A percentile compares a stretch with the other conserved stretches of the same genome.
Conservation (phyloP, 2,113 vertebrate genomes). For the Percina caprodes region DNA sequence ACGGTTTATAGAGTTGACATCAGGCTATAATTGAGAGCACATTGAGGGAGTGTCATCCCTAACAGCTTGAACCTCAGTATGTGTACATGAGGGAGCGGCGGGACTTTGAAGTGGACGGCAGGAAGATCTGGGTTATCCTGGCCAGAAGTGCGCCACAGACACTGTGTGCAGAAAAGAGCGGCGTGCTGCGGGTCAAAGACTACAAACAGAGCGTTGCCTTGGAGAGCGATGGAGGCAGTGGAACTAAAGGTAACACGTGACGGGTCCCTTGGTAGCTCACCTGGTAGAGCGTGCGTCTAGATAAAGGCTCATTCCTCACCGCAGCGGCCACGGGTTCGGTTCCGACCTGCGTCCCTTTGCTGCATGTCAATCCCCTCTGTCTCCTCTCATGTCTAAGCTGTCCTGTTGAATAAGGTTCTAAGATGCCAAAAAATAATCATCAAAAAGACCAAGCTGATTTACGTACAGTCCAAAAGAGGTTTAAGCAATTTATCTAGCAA, state of each 20-base stretch:
- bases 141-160: constrained; percentile 81
- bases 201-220: constrained; percentile 87
- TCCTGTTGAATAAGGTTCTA: too few relatives aligned
- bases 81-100: constrained; percentile 86
- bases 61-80: constrained; percentile 80
- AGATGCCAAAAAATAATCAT: too few relatives aligned
- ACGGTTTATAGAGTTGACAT: neutral
- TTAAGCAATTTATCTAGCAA: too few relatives aligned
- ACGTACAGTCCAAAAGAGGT: too few relatives aligned
- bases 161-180: constrained; percentile 83
- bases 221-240: constrained; percentile 84
- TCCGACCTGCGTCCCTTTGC: too few relatives aligned
- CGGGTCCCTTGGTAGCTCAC: too few relatives aligned
- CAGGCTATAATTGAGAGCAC: neutral
- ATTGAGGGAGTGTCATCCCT: constrained; percentile 36
- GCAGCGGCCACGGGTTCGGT: too few relatives aligned
- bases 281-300: too few relatives aligned
- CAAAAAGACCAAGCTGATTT: too few relatives aligned
- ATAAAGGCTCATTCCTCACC: too few relatives aligned
- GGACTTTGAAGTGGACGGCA: constrained; percentile 85
- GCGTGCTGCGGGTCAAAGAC: constrained; percentile 87
- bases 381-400: too few relatives aligned
- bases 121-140: constrained; percentile 88
- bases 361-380: too few relatives aligned
- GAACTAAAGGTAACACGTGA: constrained; percentile 72